Evolutionary conservation across 2,113 vertebrate genomes (phyloP), one percentile per base, ranked within the genome.

Genomic region (Illadopsis cleaveri): DNA sequence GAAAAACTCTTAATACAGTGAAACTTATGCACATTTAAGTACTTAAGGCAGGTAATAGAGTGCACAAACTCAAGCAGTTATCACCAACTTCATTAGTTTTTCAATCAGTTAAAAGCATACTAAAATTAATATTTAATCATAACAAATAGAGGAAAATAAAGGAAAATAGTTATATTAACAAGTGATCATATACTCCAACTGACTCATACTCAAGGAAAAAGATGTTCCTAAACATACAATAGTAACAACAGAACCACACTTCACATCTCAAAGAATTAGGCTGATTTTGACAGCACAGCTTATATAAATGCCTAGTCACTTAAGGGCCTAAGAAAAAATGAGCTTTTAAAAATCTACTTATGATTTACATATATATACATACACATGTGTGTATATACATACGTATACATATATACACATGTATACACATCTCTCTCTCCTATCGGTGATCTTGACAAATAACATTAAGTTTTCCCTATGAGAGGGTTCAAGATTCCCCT

Each of bases 391-490:
- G 20, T 27, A 20, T 27, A 25, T 9, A 19, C 9, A 31, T 20
- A 47, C 10, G 19, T 16, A 28, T 6, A 50, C 2, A 12, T 16
- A 28, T 6, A 37, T 1, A 12, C 7, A n/a, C 8, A 7, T 13
- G 8, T 12, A n/a, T 16, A 18, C 30, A 38, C 33, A 21, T 22
- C 5, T 27, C 3, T 47, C 9, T 20, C 3, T 61, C 12, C 15
- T 50, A 66, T 19, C 30, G 37, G 20, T 24, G 8, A 75, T 27
- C 48, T 33, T 47, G 19, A 71, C 8, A 25, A 62, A 6, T 4
- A 66, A 50, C 15, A 40, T 17, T 37, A 79, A 72, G 22, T 11
- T 83, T 68, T 58, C 17, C 33, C 28, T 71, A 9, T 27, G 18
- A 70, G 23, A 70, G 2, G 8, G 15, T 60, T 78, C 20, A 71